phyloP scores from a whole-genome alignment of 2,888 invertebrate genomes.

The Philopedon plagiatum region DNA sequence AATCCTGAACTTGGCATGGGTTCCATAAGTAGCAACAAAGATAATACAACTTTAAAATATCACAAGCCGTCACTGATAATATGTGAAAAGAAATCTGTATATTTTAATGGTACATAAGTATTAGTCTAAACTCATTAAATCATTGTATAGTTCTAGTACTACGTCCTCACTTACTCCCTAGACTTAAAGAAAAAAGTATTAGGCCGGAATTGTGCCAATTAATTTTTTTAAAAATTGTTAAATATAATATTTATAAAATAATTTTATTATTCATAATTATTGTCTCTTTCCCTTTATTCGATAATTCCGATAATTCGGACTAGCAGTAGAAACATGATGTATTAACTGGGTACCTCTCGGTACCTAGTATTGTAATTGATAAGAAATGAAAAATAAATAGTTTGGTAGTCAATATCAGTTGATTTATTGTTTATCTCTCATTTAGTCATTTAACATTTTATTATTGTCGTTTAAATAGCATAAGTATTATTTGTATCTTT shows the following conservation, averaged over 20 bases:
- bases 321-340: slow-evolving; percentile 8
- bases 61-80: too few relatives aligned
- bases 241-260: neutral
- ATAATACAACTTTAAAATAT: too few relatives aligned
- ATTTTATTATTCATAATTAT: neutral
- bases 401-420: neutral
- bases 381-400: slow-evolving; percentile 4
- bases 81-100: too few relatives aligned
- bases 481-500: neutral
- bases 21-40: too few relatives aligned
- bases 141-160: too few relatives aligned
- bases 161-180: too few relatives aligned
- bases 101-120: too few relatives aligned
- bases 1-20: too few relatives aligned
- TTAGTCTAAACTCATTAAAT: too few relatives aligned
- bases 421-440: neutral
- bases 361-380: slow-evolving; percentile 18
- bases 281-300: neutral
- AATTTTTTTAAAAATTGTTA: neutral
- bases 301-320: neutral
- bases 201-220: neutral
- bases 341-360: slow-evolving; percentile 16
- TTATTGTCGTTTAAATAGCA: neutral
- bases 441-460: neutral
- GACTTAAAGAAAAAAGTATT: slow-evolving; percentile 1